phyloP scores from a whole-genome alignment of 2,113 vertebrate species.

The Tenebrosternarchus preto region DNA sequence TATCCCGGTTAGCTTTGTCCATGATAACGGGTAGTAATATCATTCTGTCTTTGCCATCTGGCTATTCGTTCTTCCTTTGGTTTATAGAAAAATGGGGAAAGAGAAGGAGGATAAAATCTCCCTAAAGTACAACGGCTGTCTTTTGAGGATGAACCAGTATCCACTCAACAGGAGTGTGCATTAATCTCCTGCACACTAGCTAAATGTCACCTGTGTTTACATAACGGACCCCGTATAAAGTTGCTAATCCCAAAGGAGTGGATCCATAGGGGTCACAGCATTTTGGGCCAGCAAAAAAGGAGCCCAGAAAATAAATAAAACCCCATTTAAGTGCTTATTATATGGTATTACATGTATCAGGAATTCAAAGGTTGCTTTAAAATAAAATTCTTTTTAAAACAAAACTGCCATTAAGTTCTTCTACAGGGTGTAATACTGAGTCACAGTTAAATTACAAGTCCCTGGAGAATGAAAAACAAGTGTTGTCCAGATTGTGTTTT shows the following conservation, averaged over 20 bases:
- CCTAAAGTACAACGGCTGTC: slow-evolving; percentile 14
- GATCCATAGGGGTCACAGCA: background rate
- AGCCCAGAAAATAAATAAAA: background rate
- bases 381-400: background rate
- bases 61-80: slow-evolving; percentile 17
- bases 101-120: slow-evolving; percentile 33
- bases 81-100: slow-evolving; percentile 31
- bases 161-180: slow-evolving; percentile 12
- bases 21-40: slow-evolving; percentile 13
- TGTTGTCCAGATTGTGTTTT: too few relatives aligned
- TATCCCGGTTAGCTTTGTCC: background rate
- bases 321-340: background rate
- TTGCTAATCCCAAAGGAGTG: slow-evolving; percentile 1
- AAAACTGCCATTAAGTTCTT: background rate
- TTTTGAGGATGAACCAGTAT: slow-evolving; percentile 9
- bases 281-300: background rate
- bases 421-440: background rate
- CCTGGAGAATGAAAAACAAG: too few relatives aligned
- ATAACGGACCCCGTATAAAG: slow-evolving; percentile 5
- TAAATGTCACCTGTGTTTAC: slow-evolving; percentile 21
- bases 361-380: background rate
- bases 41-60: background rate
- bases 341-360: background rate
- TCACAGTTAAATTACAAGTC: background rate
- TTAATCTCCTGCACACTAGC: slow-evolving; percentile 31